Percentiles rank a stretch among this genome's conserved stretches.
These are phyloP conservation scores for Drosophila sp. DNA, from an alignment of 1,140 invertebrate species.

Conservation along the genomic window DNA sequence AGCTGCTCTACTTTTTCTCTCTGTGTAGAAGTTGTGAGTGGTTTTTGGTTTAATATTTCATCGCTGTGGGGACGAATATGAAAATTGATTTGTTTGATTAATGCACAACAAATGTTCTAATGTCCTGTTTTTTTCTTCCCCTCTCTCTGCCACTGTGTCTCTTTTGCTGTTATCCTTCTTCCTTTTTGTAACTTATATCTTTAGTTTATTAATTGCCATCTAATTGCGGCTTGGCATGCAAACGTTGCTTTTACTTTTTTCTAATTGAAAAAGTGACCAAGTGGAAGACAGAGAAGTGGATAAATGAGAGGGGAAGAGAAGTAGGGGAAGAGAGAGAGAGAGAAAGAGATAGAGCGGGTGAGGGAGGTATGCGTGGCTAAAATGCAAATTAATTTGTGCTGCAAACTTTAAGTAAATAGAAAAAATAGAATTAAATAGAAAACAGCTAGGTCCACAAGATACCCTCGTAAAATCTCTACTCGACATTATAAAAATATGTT, in stretches of 20 bases:
- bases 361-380: constrained; percentile 30
- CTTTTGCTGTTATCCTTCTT: background rate
- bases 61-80: constrained; percentile 40
- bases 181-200: constrained; percentile 2
- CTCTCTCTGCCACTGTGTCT: background rate
- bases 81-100: constrained; percentile 82
- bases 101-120: constrained; percentile 49
- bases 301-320: background rate
- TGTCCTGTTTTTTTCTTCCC: background rate
- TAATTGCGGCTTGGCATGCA: constrained; percentile 69
- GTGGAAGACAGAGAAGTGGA: background rate
- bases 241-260: constrained; percentile 21
- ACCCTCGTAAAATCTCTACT: background rate
- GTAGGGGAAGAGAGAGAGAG: background rate
- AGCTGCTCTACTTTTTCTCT: too few relatives aligned
- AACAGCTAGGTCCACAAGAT: background rate
- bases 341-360: background rate
- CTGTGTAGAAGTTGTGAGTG: constrained; percentile 12
- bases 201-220: constrained; percentile 68
- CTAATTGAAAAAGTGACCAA: constrained; percentile 71
- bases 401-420: constrained; percentile 67
- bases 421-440: constrained; percentile 26
- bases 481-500: background rate
- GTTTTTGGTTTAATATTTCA: constrained; percentile 40
- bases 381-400: constrained; percentile 76